Evolutionary conservation across 2,797 vertebrate genomes (phyloP).

Genomic region (Rallus crepitans): DNA sequence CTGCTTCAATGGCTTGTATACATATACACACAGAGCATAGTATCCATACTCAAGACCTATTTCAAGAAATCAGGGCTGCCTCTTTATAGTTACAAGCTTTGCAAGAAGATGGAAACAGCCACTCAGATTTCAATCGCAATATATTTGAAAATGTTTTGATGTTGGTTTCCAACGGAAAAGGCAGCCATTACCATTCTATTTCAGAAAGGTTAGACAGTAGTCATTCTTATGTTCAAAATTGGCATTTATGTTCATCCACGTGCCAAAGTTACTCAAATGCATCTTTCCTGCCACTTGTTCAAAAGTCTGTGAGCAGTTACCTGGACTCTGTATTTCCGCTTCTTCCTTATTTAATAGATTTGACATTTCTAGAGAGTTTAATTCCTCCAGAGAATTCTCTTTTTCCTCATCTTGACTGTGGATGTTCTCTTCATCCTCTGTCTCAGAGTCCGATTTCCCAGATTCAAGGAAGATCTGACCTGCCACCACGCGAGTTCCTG

Average conservation of each 20-base stretch:
- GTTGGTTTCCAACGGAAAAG: neutral
- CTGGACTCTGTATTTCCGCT: constrained; percentile 74
- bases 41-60: neutral
- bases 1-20: neutral
- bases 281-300: neutral
- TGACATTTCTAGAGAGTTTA: constrained; percentile 74
- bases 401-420: constrained; percentile 66
- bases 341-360: constrained; percentile 76
- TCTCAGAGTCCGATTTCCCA: constrained; percentile 62
- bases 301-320: constrained; percentile 49
- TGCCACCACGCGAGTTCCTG: constrained; percentile 79
- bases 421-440: constrained; percentile 71
- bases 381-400: constrained; percentile 66
- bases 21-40: neutral
- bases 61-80: neutral
- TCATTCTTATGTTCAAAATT: neutral
- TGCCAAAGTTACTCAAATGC: neutral
- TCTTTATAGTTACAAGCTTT: neutral
- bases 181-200: neutral
- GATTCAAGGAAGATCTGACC: constrained; percentile 81
- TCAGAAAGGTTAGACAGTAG: neutral
- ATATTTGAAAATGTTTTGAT: neutral
- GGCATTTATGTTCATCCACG: neutral
- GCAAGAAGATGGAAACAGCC: neutral
- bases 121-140: neutral